Evolutionary conservation across 2,113 vertebrate species (phyloP).

Genomic region (Seriola aureovittata): DNA sequence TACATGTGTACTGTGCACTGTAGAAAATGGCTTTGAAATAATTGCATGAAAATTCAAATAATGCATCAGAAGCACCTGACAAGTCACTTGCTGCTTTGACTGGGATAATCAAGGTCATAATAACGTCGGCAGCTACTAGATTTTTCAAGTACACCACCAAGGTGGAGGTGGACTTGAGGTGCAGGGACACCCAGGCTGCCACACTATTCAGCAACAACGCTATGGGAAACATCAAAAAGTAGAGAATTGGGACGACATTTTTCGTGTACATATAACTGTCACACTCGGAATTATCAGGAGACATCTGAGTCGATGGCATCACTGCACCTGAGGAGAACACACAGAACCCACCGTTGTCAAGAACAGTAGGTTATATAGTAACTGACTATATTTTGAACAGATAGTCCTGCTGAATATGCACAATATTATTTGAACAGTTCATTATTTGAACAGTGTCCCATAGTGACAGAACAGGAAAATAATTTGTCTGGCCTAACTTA

Average conservation of each 20-base stretch:
- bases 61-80: slow-evolving; percentile 47
- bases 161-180: slow-evolving; percentile 85
- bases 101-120: slow-evolving; percentile 86
- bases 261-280: background rate
- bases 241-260: slow-evolving; percentile 36
- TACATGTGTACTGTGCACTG: slow-evolving; percentile 86
- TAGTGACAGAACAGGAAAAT: too few relatives aligned
- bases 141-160: slow-evolving; percentile 91
- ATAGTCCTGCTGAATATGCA: too few relatives aligned
- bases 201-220: slow-evolving; percentile 70
- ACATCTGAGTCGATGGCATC: slow-evolving; percentile 1
- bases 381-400: too few relatives aligned
- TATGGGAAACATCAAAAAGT: slow-evolving; percentile 58
- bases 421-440: too few relatives aligned
- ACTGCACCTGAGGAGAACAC: slow-evolving; percentile 44
- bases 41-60: slow-evolving; percentile 82
- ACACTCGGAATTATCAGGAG: background rate
- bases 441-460: background rate
- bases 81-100: slow-evolving; percentile 81
- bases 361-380: too few relatives aligned
- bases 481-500: too few relatives aligned
- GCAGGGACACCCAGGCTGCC: slow-evolving; percentile 83
- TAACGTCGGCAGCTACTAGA: slow-evolving; percentile 84
- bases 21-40: slow-evolving; percentile 85
- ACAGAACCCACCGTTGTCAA: background rate